Conservation (phyloP, 2,797 vertebrate genomes). For the Darevskia mixta region DNA sequence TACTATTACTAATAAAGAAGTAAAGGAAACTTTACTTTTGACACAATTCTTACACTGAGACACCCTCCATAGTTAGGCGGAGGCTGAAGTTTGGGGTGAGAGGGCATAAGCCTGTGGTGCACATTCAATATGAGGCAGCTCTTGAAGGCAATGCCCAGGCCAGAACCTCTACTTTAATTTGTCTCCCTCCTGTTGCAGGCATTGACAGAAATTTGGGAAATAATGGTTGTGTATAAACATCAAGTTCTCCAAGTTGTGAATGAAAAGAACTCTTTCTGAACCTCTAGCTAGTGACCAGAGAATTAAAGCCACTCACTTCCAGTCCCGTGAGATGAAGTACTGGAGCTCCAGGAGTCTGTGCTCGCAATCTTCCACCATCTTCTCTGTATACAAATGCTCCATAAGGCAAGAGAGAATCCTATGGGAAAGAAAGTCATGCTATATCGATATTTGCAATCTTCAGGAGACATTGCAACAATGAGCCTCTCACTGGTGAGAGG, state of each 20-base stretch:
- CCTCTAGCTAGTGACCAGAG: background rate
- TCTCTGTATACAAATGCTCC: conserved; percentile 98
- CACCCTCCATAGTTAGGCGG: background rate
- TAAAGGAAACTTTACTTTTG: conserved; percentile 19
- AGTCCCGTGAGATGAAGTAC: conserved; percentile 97
- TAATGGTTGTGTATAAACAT: background rate
- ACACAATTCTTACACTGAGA: background rate
- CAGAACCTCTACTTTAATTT: background rate
- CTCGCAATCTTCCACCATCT: conserved; percentile 98
- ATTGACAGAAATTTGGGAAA: no score
- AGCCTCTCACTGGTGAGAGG: background rate
- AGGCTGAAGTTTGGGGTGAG: background rate
- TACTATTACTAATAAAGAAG: no score
- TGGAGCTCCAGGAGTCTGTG: conserved; percentile 93
- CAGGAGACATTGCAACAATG: background rate
- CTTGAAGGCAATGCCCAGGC: background rate
- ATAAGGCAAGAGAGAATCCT: conserved; percentile 98
- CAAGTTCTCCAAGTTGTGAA: background rate
- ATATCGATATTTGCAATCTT: background rate
- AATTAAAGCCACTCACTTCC: conserved; percentile 87
- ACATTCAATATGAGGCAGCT: background rate
- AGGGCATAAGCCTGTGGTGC: background rate
- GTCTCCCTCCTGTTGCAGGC: background rate
- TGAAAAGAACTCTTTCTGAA: background rate
- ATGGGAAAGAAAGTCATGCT: background rate